A percentile compares a stretch with the other conserved stretches of the same genome.
phyloP scores from a whole-genome alignment of 2,888 invertebrate genomes.

The Nephrotoma appendiculata region DNA sequence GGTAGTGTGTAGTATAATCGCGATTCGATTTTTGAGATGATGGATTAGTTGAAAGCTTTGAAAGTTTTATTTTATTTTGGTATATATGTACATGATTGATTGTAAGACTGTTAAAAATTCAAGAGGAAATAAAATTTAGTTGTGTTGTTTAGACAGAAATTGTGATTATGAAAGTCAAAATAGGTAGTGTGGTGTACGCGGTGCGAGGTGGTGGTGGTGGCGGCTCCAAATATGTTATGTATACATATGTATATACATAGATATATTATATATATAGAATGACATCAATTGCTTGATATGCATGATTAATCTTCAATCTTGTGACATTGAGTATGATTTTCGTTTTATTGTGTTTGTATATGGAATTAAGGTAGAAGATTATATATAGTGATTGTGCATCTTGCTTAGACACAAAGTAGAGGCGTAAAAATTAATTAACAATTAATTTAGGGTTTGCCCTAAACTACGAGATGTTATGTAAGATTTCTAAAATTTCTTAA shows the following conservation, averaged over 20 bases:
- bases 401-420: neutral
- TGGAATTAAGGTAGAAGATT: neutral
- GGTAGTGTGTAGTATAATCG: neutral
- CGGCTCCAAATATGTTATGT: neutral
- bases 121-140: neutral
- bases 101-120: neutral
- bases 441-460: neutral
- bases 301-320: neutral
- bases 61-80: neutral
- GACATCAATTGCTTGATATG: neutral
- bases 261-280: neutral
- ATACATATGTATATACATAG: neutral
- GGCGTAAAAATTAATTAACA: neutral
- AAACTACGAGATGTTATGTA: neutral
- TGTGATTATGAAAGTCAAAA: neutral
- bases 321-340: neutral
- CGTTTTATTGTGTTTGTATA: neutral
- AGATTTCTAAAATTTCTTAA: neutral
- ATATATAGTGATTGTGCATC: neutral
- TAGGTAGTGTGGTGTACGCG: neutral
- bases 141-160: neutral
- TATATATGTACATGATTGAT: neutral
- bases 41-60: neutral
- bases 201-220: neutral
- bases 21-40: neutral